Evolutionary conservation across 1,140 invertebrate species (phyloP), one percentile per base, ranked within the genome.

Genomic region (Leguminivora glycinivorella): DNA sequence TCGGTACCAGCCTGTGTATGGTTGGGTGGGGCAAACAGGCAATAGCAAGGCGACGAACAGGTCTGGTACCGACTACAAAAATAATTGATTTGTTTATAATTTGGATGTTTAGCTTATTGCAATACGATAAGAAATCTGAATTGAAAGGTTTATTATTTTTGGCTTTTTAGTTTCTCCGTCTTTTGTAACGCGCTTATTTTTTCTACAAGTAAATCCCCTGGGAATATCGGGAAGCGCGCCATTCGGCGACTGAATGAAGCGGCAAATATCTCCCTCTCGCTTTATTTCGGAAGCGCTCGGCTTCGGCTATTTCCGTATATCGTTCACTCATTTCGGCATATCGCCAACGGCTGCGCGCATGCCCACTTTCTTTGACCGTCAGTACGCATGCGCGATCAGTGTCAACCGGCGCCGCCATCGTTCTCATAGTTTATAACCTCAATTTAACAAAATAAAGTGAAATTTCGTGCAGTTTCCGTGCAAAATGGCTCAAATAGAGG

Each of bases 381-480:
- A 77, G 76, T 75, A 68, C 82, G 80, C 82, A 80, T 80, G 82
- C 78, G 82, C 69, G 67, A 73, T 70, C 34, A 67, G 70, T 80
- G 78, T 82, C 78, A 81, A 70, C 43, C 75, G 75, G 75, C 72
- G 67, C 67, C 22, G 67, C 72, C 60, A 26, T 70, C 5, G 69
- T 74, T 77, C 73, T 74, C 74, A 66, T 25, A 22, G 3, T 38
- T 38, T 58, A 72, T 78, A 77, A 81, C 77, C 73, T 79, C 71
- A 66, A 31, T 72, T 73, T 71, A 47, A 69, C 52, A 68, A 71
- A 72, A 56, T 66, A 43, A 29, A 2, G 12, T 56, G 24, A 9
- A 47, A 24, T 63, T 43, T n/a, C 19, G 10, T 40, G 22, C 25
- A 38, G 22, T 67, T 67, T 38, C n/a, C 24, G 31, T 29, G 69